A percentile compares a stretch with the other conserved stretches of the same genome.
Evolutionary conservation across 2,797 vertebrate species (phyloP).

Genomic region (Salarias fasciatus): DNA sequence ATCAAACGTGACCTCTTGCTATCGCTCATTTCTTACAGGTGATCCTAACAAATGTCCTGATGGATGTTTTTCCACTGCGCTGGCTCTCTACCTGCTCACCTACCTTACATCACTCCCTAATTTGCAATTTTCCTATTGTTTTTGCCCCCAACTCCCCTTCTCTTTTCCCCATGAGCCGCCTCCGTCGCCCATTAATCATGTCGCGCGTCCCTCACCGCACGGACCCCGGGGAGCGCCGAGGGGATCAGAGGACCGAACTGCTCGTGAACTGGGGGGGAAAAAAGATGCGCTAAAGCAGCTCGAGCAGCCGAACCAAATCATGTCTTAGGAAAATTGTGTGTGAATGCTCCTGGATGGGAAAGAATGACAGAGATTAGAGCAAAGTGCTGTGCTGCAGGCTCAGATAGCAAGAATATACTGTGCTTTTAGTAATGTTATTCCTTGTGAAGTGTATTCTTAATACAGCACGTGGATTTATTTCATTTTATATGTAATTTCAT

Average conservation of each 20-base stretch:
- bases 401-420: slow-evolving; percentile 30
- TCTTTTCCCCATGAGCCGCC: slow-evolving; percentile 40
- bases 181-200: slow-evolving; percentile 59
- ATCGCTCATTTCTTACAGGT: too few relatives aligned
- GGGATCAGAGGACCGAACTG: slow-evolving; percentile 69
- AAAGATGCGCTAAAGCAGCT: slow-evolving; percentile 35
- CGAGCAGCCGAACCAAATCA: slow-evolving; percentile 54
- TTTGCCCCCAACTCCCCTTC: neutral
- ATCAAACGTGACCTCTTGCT: too few relatives aligned
- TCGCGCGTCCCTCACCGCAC: slow-evolving; percentile 45
- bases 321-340: slow-evolving; percentile 49
- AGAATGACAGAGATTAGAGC: slow-evolving; percentile 9
- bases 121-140: slow-evolving; percentile 30
- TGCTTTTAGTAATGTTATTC: slow-evolving; percentile 52
- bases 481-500: rapidly evolving
- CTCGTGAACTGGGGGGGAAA: slow-evolving; percentile 70
- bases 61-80: neutral
- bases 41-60: too few relatives aligned
- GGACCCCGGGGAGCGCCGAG: slow-evolving; percentile 44
- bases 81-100: neutral
- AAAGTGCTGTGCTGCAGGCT: slow-evolving; percentile 32
- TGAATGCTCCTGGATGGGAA: neutral
- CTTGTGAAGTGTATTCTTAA: slow-evolving; percentile 54
- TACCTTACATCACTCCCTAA: slow-evolving; percentile 18
- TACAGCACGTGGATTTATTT: slow-evolving; percentile 44